Percentiles rank a stretch among this genome's conserved stretches.
These are phyloP conservation scores for Gnathonemus echidnorhynchus DNA, from an alignment of 2,113 vertebrate species.

Conservation along the genomic window DNA sequence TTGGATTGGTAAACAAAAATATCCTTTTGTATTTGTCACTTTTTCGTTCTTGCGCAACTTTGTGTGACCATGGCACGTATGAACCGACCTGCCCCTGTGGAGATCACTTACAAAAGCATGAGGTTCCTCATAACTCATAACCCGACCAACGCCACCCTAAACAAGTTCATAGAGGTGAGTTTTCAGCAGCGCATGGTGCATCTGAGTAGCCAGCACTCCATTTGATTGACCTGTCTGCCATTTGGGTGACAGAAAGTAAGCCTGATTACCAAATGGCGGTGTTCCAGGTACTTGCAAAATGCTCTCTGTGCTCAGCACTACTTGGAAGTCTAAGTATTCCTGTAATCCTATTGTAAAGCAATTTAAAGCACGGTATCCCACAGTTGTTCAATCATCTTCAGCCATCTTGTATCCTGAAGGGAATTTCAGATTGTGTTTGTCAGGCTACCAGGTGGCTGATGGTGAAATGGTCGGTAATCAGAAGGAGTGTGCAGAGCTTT, in stretches of 20 bases:
- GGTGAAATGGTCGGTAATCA: neutral
- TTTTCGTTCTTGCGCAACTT: slow-evolving; percentile 52
- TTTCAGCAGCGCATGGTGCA: neutral
- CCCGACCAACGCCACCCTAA: slow-evolving; percentile 96
- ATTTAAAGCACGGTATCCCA: neutral
- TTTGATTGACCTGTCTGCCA: neutral
- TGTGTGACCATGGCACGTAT: slow-evolving; percentile 85
- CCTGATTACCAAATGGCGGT: neutral
- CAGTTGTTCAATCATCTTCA: neutral
- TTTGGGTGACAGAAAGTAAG: neutral
- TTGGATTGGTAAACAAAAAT: slow-evolving; percentile 65
- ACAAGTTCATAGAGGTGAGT: slow-evolving; percentile 99
- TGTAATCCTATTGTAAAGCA: neutral
- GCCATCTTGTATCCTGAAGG: neutral
- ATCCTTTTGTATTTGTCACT: slow-evolving; percentile 30
- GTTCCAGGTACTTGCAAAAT: neutral
- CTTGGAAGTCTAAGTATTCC: neutral
- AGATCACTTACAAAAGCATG: slow-evolving; percentile 99
- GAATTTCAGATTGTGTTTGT: neutral
- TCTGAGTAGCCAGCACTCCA: neutral
- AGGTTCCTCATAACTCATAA: slow-evolving; percentile 99
- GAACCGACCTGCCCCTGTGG: slow-evolving; percentile 98
- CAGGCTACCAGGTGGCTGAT: neutral
- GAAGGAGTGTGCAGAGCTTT: neutral
- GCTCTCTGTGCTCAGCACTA: neutral